Evolutionary conservation across 2,797 vertebrate genomes (phyloP).

Genomic region (Molossus alvarezi): DNA sequence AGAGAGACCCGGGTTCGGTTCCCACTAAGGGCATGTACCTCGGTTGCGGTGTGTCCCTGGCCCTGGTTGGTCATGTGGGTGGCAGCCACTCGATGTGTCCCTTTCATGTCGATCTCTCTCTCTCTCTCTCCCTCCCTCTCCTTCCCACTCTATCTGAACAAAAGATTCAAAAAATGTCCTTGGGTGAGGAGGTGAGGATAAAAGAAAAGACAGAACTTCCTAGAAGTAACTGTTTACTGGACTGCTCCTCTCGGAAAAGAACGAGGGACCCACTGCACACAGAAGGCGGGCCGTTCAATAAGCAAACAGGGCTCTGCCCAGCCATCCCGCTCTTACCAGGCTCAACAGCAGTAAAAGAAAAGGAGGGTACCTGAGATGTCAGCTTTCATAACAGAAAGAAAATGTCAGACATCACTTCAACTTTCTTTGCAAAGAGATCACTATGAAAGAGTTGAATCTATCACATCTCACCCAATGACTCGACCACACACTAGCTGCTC

Average conservation of each 20-base stretch:
- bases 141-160: no score
- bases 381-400: neutral
- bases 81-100: no score
- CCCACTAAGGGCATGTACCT: no score
- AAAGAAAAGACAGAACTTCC: neutral
- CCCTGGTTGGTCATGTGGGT: no score
- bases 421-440: conserved; percentile 58
- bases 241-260: conserved; percentile 34
- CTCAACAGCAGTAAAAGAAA: neutral
- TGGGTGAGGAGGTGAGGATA: neutral
- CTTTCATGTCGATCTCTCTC: no score
- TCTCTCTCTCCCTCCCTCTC: no score
- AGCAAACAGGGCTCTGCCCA: neutral
- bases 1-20: no score
- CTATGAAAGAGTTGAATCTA: neutral
- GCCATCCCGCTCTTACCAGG: neutral
- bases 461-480: conserved; percentile 54
- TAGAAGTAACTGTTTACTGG: neutral
- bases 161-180: no score
- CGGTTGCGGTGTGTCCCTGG: no score
- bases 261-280: neutral
- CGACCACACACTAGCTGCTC: neutral
- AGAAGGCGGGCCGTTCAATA: neutral
- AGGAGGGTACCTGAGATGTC: neutral
- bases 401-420: neutral